These are phyloP conservation scores for Reticulitermes lucifugus DNA, from an alignment of 2,888 invertebrate species.

Conservation along the genomic window DNA sequence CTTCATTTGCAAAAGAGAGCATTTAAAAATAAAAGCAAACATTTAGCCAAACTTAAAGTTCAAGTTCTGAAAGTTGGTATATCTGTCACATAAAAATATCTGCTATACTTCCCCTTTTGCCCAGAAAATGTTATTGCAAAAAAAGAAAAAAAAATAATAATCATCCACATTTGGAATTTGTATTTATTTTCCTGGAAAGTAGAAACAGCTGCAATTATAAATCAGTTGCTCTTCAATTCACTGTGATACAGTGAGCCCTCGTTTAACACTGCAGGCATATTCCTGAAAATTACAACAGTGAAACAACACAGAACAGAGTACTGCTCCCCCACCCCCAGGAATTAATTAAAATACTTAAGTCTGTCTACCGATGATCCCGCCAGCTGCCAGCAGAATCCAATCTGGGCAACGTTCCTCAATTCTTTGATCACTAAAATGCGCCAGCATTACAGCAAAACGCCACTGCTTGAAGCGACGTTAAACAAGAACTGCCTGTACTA, in stretches of 20 bases:
- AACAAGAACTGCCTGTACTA: too few relatives aligned
- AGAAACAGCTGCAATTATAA: neutral
- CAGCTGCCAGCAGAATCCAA: too few relatives aligned
- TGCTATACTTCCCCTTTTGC: neutral
- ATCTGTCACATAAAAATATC: neutral
- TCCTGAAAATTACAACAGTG: too few relatives aligned
- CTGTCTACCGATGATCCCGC: too few relatives aligned
- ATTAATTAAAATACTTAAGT: too few relatives aligned
- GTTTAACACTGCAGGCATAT: too few relatives aligned
- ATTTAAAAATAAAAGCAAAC: conserved; percentile 1
- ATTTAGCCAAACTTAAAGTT: neutral
- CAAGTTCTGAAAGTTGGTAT: neutral
- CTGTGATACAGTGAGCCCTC: too few relatives aligned
- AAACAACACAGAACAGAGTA: too few relatives aligned
- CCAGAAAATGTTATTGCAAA: neutral
- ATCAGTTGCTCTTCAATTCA: neutral
- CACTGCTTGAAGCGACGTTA: too few relatives aligned
- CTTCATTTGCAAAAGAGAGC: neutral
- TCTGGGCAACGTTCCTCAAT: too few relatives aligned
- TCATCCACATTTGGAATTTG: neutral
- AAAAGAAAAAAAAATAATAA: neutral
- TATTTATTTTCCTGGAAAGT: neutral
- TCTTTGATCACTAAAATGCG: neutral
- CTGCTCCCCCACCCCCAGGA: too few relatives aligned
- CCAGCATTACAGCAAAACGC: too few relatives aligned